A percentile compares a stretch with the other conserved stretches of the same genome.
phyloP scores from a whole-genome alignment of 2,797 vertebrate genomes.

The Ctenosaura bakeri region DNA sequence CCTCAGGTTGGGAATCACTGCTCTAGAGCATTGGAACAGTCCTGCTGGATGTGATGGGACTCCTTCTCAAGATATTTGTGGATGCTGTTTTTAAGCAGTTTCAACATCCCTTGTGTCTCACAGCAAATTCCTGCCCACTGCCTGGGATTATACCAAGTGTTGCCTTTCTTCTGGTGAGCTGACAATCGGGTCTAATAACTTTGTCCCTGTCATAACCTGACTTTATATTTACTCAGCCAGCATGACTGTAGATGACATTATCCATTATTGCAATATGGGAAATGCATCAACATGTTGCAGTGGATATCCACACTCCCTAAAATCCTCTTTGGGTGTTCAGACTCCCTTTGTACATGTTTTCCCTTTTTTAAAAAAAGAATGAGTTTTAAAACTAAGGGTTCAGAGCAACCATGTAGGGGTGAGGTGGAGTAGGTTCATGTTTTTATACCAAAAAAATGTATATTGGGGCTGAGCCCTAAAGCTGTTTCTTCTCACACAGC shows the following conservation, averaged over 20 bases:
- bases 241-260: not conserved
- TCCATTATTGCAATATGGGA: constrained; percentile 2
- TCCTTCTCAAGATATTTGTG: not conserved
- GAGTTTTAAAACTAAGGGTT: not conserved
- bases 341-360: not conserved
- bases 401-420: not conserved
- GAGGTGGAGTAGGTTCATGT: not conserved
- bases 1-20: no score
- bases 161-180: not conserved
- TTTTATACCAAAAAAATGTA: not conserved
- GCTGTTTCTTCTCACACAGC: not conserved
- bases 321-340: not conserved
- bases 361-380: not conserved
- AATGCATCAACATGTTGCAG: not conserved
- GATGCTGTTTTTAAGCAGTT: not conserved
- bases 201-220: not conserved
- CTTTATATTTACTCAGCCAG: not conserved
- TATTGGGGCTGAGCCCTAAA: not conserved
- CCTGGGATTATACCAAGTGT: not conserved
- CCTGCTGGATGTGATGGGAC: not conserved
- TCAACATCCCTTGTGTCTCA: not conserved
- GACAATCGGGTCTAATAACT: not conserved
- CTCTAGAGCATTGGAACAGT: not conserved
- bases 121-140: not conserved
- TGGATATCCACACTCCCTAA: not conserved